phyloP scores from a whole-genome alignment of 2,888 invertebrate genomes.

The Caenorhabditis sp. region DNA sequence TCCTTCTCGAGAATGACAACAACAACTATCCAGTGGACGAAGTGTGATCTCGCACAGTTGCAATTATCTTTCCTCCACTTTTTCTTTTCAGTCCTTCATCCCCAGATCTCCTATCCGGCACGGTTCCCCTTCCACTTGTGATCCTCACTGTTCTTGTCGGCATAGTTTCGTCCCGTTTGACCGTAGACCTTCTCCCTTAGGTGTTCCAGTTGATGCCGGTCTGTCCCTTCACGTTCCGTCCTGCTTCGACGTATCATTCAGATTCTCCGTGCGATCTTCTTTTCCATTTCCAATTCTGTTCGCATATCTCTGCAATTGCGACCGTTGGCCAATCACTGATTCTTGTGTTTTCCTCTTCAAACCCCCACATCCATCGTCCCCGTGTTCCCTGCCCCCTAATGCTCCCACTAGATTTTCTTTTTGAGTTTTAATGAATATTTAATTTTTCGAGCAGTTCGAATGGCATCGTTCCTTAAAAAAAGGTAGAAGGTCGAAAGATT shows the following conservation, averaged over 20 bases:
- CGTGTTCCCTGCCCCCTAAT: too few relatives aligned
- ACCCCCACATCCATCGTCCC: too few relatives aligned
- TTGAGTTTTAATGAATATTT: too few relatives aligned
- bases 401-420: too few relatives aligned
- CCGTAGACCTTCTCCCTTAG: background rate
- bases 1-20: slow-evolving; percentile 20
- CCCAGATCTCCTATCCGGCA: slow-evolving; percentile 24
- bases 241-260: background rate
- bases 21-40: slow-evolving; percentile 35
- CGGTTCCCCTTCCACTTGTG: slow-evolving; percentile 13
- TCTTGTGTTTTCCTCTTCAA: too few relatives aligned
- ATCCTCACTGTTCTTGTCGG: slow-evolving; percentile 27
- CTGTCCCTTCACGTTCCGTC: background rate
- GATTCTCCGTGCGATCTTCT: background rate
- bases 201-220: background rate
- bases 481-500: too few relatives aligned
- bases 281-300: background rate
- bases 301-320: background rate
- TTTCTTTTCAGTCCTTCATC: background rate
- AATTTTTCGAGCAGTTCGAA: too few relatives aligned
- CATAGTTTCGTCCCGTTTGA: background rate
- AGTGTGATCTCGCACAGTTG: slow-evolving; percentile 2
- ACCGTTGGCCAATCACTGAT: background rate
- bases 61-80: background rate
- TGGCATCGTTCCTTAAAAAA: too few relatives aligned